Evolutionary conservation across 2,113 vertebrate genomes (phyloP), one percentile per base, ranked within the genome.

Genomic region (Hypocryptadius cinnamomeus): DNA sequence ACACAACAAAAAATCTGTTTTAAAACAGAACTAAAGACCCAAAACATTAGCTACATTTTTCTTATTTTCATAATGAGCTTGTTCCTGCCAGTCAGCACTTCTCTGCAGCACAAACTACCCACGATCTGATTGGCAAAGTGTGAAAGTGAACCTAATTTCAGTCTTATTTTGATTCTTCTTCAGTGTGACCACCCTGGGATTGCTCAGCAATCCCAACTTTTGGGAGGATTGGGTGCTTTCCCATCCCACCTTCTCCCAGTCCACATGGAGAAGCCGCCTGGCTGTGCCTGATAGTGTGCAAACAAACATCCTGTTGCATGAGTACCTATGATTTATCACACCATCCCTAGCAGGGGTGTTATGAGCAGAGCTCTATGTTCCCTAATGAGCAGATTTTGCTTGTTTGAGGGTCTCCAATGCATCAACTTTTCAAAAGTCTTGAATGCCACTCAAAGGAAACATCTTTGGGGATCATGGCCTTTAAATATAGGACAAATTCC

Each of bases 281-380:
- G 31, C 42, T 74, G 56, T 56, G 44, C 19, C 40, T 28, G 51
- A 30, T 10, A 44, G 51, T 2, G 22, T 73, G 69, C 56, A 79
- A 79, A 63, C 25, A 76, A 53, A 70, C 5, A 12, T 4, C 30
- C 31, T 50, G 12, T 24, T 53, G 25, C 24, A 20, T 51, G 10
- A 44, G 50, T 21, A 57, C 80, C 30, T 10, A 1, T 68, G 70
- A 68, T 59, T 83, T 68, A 25, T 69, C 68, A n/a, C 44, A 44
- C 35, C 51, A 48, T 25, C 39, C 66, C 33, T 12, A 60, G 17
- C 8, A 63, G 40, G 23, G 56, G 20, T 45, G 56, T 16, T 30
- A 19, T 6, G 31, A 72, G 61, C 25, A 69, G 63, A 22, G 48
- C 37, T 87, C 70, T 71, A 0, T 0, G 0, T 18, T 79, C 53